These are phyloP conservation scores for Pseudomyrmex dendroicus DNA, from an alignment of 1,140 invertebrate genomes.

Conservation along the genomic window DNA sequence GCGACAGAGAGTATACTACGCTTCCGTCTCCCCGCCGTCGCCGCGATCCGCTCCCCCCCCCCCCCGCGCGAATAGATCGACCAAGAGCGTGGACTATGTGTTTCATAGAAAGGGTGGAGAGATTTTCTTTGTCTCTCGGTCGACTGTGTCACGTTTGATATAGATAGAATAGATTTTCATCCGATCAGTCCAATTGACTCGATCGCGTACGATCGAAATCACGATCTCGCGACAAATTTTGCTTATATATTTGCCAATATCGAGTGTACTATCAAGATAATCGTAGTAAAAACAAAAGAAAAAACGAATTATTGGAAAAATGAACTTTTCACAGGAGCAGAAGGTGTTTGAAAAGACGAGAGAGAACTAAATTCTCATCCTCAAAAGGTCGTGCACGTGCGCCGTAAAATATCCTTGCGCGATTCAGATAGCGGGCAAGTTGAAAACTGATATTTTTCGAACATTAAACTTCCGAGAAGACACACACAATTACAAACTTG, in stretches of 20 bases:
- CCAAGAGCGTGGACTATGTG: slow-evolving; percentile 9
- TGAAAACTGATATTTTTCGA: neutral
- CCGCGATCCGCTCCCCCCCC: slow-evolving; percentile 5
- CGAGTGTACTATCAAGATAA: no score
- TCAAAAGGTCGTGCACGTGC: slow-evolving; percentile 44
- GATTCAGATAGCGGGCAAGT: neutral
- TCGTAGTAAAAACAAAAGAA: no score
- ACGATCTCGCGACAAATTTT: no score
- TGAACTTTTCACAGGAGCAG: neutral
- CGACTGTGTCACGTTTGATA: neutral
- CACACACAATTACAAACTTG: neutral
- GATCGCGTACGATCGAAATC: no score
- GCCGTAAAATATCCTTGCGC: neutral
- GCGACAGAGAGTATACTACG: slow-evolving; percentile 30
- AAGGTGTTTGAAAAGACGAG: neutral
- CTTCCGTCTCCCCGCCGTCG: slow-evolving; percentile 24
- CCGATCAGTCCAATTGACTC: no score
- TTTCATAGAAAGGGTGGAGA: neutral
- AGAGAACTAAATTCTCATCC: neutral
- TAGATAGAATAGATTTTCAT: no score
- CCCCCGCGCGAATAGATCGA: neutral
- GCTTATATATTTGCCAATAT: no score
- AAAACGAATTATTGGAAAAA: no score
- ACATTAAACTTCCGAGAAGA: neutral
- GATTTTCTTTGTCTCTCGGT: slow-evolving; percentile 23